Conservation (phyloP, 1,140 invertebrate species). For the Hylaeus volcanicus region DNA sequence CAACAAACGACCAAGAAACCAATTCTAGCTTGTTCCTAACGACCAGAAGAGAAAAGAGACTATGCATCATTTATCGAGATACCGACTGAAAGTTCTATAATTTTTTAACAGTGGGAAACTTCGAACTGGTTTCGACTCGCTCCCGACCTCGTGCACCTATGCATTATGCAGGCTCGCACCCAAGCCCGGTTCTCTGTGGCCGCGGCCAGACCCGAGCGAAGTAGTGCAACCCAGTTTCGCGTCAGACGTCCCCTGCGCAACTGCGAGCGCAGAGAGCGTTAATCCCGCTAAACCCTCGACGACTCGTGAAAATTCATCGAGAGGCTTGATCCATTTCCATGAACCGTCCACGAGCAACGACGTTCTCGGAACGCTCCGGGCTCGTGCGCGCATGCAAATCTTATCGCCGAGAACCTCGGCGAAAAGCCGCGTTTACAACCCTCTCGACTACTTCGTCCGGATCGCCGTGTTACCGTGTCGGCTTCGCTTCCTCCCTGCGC, state of each 20-base stretch:
- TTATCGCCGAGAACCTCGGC: not conserved
- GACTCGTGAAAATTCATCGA: constrained; percentile 46
- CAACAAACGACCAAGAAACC: too few species aligned
- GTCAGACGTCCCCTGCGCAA: constrained; percentile 65
- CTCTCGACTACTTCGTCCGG: not conserved
- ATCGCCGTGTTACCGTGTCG: not conserved
- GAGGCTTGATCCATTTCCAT: constrained; percentile 41
- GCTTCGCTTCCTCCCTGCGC: not conserved
- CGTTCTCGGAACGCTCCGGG: not conserved
- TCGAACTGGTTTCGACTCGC: not conserved
- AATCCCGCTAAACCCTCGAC: constrained; percentile 19
- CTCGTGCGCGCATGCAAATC: not conserved
- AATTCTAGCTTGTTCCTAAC: too few species aligned
- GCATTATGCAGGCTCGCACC: constrained; percentile 10
- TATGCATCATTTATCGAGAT: not conserved
- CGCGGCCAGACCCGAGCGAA: constrained; percentile 42
- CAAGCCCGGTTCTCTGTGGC: not conserved
- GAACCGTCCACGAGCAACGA: not conserved
- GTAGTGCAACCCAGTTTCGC: constrained; percentile 75
- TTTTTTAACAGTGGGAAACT: constrained; percentile 34
- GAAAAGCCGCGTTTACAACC: not conserved
- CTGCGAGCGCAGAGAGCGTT: constrained; percentile 23
- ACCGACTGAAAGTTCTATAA: not conserved
- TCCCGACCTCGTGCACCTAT: not conserved
- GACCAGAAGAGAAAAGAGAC: not conserved